phyloP scores from a whole-genome alignment of 2,797 vertebrate species.

The Sebastes elongatus region DNA sequence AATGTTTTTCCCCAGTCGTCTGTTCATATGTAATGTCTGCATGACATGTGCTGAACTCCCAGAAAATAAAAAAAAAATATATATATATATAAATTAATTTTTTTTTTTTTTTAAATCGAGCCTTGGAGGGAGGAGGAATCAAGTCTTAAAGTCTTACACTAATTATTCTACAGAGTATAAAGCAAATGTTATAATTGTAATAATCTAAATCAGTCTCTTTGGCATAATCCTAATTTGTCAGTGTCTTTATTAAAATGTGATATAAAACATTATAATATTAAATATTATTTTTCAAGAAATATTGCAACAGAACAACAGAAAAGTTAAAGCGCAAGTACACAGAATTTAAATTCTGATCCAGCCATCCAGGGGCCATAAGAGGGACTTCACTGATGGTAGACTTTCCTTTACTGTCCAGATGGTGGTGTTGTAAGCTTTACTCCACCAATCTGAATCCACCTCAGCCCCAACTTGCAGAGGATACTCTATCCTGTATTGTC shows the following conservation, averaged over 20 bases:
- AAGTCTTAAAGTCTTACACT: background rate
- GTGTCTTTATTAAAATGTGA: background rate
- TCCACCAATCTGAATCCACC: background rate
- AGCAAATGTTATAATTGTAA: background rate
- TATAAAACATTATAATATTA: background rate
- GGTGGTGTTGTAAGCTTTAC: conserved; percentile 27
- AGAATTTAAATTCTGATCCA: background rate
- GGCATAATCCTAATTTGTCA: too few relatives aligned
- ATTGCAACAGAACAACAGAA: background rate
- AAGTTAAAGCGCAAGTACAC: background rate
- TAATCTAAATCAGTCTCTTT: too few relatives aligned
- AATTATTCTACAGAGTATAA: background rate
- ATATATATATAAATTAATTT: too few relatives aligned
- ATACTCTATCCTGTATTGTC: background rate
- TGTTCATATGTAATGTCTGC: background rate
- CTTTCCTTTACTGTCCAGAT: conserved; percentile 17
- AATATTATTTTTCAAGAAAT: background rate
- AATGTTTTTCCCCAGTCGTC: background rate
- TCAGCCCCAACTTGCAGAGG: background rate
- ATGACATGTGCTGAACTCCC: background rate
- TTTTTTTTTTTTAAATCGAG: too few relatives aligned
- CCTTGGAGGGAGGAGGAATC: background rate
- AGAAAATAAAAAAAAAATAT: background rate
- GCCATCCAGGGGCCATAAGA: background rate
- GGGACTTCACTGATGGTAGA: background rate